Conservation (phyloP, 2,888 invertebrate genomes). For the Craniophora ligustri region DNA sequence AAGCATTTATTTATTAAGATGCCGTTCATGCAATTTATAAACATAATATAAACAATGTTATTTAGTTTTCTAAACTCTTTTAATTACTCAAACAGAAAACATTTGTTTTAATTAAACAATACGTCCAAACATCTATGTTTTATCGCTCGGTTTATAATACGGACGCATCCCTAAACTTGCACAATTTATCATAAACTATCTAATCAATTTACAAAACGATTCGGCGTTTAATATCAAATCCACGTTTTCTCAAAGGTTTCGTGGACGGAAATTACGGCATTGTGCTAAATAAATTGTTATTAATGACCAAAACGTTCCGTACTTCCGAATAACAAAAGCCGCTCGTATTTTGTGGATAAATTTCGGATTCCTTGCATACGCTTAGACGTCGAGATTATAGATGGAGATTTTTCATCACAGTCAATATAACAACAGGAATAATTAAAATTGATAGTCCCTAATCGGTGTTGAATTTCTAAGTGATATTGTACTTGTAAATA, state of each 20-base stretch:
- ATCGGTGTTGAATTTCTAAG: constrained; percentile 15
- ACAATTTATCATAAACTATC: constrained; percentile 83
- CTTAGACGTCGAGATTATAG: constrained; percentile 53
- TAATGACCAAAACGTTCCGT: constrained; percentile 83
- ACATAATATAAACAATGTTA: no score
- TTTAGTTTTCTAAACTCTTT: background rate
- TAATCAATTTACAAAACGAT: constrained; percentile 84
- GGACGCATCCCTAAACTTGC: constrained; percentile 63
- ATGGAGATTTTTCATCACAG: constrained; percentile 47
- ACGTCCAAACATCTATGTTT: constrained; percentile 29
- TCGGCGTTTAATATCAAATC: constrained; percentile 83
- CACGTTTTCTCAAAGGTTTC: constrained; percentile 83
- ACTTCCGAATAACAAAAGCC: constrained; percentile 78
- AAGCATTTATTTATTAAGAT: no score
- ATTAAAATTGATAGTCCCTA: constrained; percentile 38
- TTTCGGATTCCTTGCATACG: constrained; percentile 69
- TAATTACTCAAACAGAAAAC: constrained; percentile 9
- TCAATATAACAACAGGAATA: constrained; percentile 44
- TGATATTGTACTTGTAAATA: constrained; percentile 13
- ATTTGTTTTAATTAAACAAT: constrained; percentile 28
- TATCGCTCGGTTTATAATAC: constrained; percentile 27
- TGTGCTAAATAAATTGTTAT: constrained; percentile 88
- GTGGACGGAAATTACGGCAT: constrained; percentile 82
- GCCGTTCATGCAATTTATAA: no score
- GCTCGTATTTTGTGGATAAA: constrained; percentile 77